Conservation (phyloP, 1,140 invertebrate species). For the Yoshiicerus persimilis region DNA sequence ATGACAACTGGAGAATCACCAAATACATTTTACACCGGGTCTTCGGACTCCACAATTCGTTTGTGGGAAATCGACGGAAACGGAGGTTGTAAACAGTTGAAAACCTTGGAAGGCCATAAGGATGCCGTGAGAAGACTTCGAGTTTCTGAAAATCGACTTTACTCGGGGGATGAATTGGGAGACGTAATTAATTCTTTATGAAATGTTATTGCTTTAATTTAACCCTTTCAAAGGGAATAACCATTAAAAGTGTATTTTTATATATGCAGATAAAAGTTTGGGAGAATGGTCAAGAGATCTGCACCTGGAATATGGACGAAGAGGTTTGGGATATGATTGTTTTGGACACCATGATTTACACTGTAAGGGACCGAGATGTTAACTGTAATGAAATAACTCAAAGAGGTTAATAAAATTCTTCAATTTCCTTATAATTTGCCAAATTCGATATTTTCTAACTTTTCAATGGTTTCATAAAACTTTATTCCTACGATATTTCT, state of each 20-base stretch:
- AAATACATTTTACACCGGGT: not conserved
- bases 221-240: too few relatives aligned
- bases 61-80: not conserved
- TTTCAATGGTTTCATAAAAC: not conserved
- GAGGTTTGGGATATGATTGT: not conserved
- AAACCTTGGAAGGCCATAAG: slow-evolving; percentile 4
- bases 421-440: not conserved
- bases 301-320: not conserved
- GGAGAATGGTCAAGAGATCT: not conserved
- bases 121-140: not conserved
- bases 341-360: not conserved
- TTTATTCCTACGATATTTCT: not conserved
- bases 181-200: not conserved
- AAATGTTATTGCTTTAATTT: too few relatives aligned
- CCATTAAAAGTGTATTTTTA: not conserved
- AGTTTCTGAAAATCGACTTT: not conserved
- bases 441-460: not conserved
- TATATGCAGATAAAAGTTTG: not conserved
- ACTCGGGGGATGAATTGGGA: slow-evolving; percentile 11
- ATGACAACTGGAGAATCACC: not conserved
- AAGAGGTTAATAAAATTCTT: not conserved
- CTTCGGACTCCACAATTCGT: not conserved
- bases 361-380: not conserved
- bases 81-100: not conserved
- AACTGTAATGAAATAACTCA: not conserved